A percentile compares a stretch with the other conserved stretches of the same genome.
Conservation (phyloP, 2,888 invertebrate genomes). For the Eupithecia subumbrata region DNA sequence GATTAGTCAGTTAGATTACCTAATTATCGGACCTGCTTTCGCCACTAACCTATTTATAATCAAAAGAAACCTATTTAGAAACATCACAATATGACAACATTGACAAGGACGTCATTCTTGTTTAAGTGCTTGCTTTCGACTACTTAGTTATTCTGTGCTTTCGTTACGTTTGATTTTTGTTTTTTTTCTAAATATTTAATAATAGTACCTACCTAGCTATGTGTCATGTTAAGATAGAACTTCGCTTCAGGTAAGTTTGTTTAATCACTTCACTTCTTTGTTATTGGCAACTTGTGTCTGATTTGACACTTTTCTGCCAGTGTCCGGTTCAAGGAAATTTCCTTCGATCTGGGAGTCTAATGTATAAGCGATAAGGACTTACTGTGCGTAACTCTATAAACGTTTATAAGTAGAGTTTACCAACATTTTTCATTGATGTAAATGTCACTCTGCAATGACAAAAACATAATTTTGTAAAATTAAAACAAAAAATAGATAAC, state of each 20-base stretch:
- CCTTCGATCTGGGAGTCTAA: too few relatives aligned
- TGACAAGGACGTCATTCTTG: not conserved
- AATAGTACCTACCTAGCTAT: not conserved
- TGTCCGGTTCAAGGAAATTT: too few relatives aligned
- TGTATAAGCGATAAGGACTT: too few relatives aligned
- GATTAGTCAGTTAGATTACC: not conserved
- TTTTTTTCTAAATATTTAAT: not conserved
- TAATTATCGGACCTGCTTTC: not conserved
- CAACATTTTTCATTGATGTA: too few relatives aligned
- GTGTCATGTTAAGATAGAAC: not conserved
- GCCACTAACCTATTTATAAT: not conserved
- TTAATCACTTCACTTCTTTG: not conserved
- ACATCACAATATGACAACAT: not conserved
- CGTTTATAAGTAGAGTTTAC: too few relatives aligned
- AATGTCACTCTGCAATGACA: too few relatives aligned
- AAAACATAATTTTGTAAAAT: too few relatives aligned
- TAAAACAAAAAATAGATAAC: too few relatives aligned
- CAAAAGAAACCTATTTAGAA: not conserved
- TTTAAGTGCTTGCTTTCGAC: not conserved
- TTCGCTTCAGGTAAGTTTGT: not conserved
- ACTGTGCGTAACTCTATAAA: too few relatives aligned
- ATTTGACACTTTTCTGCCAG: too few relatives aligned
- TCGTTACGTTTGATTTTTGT: not conserved
- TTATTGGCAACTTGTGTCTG: too few relatives aligned
- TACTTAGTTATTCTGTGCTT: not conserved